A percentile compares a stretch with the other conserved stretches of the same genome.
Conservation (phyloP, 1,140 invertebrate species). For the Calephelis virginiensis region DNA sequence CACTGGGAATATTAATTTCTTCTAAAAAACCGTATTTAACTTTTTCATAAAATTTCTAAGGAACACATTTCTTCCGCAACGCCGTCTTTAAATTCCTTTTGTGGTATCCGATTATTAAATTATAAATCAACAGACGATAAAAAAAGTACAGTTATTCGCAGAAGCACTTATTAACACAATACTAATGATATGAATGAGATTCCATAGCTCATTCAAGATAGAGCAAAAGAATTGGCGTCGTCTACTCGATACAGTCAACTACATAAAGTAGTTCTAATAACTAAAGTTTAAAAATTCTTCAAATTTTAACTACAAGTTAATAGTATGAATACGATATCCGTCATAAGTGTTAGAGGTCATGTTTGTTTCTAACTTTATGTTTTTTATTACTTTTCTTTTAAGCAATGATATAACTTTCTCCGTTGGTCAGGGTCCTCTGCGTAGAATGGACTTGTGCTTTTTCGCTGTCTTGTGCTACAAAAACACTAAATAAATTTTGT, state of each 20-base stretch:
- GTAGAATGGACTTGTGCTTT: too few relatives aligned
- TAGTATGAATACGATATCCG: too few relatives aligned
- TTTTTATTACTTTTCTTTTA: too few relatives aligned
- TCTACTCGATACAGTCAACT: constrained; percentile 17
- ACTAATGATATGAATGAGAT: constrained; percentile 42
- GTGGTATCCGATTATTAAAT: constrained; percentile 11
- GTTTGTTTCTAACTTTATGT: too few relatives aligned
- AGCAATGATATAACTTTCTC: too few relatives aligned
- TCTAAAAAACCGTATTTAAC: background rate
- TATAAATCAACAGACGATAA: constrained; percentile 24
- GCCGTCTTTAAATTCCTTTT: background rate
- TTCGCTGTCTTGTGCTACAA: too few relatives aligned
- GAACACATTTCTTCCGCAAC: background rate
- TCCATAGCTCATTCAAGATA: constrained; percentile 31
- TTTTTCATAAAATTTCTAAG: background rate
- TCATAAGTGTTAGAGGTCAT: too few relatives aligned
- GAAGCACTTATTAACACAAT: constrained; percentile 21
- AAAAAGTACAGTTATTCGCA: constrained; percentile 23
- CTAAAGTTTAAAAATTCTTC: too few relatives aligned
- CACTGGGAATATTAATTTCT: background rate
- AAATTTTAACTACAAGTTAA: too few relatives aligned
- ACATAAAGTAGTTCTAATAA: background rate
- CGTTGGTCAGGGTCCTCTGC: too few relatives aligned
- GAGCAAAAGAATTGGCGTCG: constrained; percentile 31
- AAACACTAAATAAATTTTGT: too few relatives aligned